phyloP scores from a whole-genome alignment of 2,797 vertebrate species.

The Pteronotus mesoamericanus region DNA sequence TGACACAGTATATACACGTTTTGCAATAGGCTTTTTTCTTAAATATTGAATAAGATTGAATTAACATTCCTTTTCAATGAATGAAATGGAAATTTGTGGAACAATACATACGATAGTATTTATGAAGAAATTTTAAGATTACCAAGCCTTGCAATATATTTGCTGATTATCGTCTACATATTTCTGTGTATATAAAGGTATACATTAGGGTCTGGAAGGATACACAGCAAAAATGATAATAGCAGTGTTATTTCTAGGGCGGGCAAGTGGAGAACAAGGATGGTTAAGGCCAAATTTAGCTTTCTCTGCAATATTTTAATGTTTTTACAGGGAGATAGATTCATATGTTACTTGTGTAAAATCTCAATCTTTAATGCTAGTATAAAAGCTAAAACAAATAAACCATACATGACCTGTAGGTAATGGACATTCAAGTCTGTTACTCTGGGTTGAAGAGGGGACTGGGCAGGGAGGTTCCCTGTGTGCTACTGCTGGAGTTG shows the following conservation, averaged over 20 bases:
- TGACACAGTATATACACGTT: background rate
- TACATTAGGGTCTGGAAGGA: background rate
- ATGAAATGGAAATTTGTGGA: background rate
- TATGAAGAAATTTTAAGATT: background rate
- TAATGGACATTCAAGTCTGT: background rate
- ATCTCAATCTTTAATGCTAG: background rate
- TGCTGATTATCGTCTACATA: background rate
- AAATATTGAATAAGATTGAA: background rate
- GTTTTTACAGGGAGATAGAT: background rate
- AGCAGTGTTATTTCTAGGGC: background rate
- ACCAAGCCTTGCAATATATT: background rate
- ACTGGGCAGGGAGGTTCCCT: conserved; percentile 82
- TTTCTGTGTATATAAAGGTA: background rate
- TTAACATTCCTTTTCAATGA: background rate
- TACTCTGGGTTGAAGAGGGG: accelerated
- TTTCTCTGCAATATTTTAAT: background rate
- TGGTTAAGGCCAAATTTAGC: background rate
- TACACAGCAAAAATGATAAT: background rate
- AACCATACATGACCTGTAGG: background rate
- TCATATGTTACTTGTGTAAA: background rate
- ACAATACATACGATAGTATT: background rate
- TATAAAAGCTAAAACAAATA: background rate
- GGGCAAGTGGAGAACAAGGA: background rate
- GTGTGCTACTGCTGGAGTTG: conserved; percentile 95
- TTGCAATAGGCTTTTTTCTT: background rate